Evolutionary conservation across 2,113 vertebrate genomes (phyloP).

Genomic region (Aleadryas rufinucha): DNA sequence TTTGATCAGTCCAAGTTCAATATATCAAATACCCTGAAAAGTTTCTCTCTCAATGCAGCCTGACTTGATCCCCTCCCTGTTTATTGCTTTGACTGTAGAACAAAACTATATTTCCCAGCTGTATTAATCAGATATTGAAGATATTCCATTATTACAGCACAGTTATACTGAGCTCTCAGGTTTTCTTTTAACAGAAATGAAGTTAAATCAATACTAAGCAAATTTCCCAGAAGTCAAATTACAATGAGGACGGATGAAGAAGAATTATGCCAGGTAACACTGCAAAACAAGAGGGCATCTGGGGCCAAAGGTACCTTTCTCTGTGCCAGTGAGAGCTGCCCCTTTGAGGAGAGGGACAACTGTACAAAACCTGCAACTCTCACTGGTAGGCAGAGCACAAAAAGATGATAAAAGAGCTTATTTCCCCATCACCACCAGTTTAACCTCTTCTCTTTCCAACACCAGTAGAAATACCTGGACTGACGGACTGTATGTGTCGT

Average conservation of each 20-base stretch:
- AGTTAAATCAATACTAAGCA: slow-evolving; percentile 15
- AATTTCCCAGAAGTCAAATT: background rate
- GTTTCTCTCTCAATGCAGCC: background rate
- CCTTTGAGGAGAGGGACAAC: background rate
- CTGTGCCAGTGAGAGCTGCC: background rate
- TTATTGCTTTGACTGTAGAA: background rate
- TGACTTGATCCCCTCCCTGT: background rate
- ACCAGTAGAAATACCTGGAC: background rate
- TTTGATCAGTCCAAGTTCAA: background rate
- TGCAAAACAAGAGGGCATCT: background rate
- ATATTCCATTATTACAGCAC: background rate
- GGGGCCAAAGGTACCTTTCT: background rate
- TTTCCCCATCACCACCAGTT: fast-evolving
- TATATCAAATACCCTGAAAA: background rate
- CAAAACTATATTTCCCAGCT: background rate
- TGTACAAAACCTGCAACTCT: background rate
- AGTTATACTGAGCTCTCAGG: background rate
- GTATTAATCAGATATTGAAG: background rate
- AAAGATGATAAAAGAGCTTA: fast-evolving
- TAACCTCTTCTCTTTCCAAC: background rate
- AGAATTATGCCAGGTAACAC: background rate
- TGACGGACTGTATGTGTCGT: fast-evolving
- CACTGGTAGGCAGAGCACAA: background rate
- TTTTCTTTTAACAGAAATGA: background rate
- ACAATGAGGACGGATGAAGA: background rate